phyloP scores from a whole-genome alignment of 2,888 invertebrate species.

The Megastigmus dorsalis region DNA sequence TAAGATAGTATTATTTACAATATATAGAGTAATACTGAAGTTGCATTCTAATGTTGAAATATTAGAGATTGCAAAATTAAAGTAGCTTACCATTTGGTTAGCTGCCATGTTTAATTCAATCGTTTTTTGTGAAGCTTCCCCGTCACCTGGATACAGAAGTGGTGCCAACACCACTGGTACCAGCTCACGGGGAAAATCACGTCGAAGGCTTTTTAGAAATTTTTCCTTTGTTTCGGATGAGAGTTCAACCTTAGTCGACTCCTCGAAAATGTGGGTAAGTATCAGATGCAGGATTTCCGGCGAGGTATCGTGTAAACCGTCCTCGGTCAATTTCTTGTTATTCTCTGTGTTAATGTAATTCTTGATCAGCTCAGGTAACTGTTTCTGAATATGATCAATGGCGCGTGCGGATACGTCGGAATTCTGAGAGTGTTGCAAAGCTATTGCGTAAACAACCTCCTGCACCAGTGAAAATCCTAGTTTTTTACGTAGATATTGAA shows the following conservation, averaged over 20 bases:
- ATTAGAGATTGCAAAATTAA: no score
- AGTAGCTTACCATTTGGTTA: conserved; percentile 71
- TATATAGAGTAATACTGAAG: no score
- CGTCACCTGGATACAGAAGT: conserved; percentile 87
- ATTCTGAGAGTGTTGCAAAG: conserved; percentile 87
- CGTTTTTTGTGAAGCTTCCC: conserved; percentile 77
- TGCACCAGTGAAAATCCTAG: conserved; percentile 91
- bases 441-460: conserved; percentile 93
- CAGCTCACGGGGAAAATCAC: conserved; percentile 91
- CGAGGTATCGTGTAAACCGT: conserved; percentile 92
- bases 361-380: conserved; percentile 89
- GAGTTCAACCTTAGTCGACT: conserved; percentile 78
- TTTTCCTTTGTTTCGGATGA: conserved; percentile 84
- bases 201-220: conserved; percentile 87
- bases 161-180: conserved; percentile 94
- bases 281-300: conserved; percentile 92
- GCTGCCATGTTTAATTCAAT: conserved; percentile 71
- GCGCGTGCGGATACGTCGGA: conserved; percentile 85
- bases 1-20: no score
- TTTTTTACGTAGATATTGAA: conserved; percentile 89
- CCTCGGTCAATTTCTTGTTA: conserved; percentile 82
- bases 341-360: conserved; percentile 87
- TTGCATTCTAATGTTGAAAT: no score
- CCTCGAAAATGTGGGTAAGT: conserved; percentile 79
- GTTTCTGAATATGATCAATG: conserved; percentile 85